These are phyloP conservation scores for Theretra japonica DNA, from an alignment of 2,888 invertebrate species.

Conservation along the genomic window DNA sequence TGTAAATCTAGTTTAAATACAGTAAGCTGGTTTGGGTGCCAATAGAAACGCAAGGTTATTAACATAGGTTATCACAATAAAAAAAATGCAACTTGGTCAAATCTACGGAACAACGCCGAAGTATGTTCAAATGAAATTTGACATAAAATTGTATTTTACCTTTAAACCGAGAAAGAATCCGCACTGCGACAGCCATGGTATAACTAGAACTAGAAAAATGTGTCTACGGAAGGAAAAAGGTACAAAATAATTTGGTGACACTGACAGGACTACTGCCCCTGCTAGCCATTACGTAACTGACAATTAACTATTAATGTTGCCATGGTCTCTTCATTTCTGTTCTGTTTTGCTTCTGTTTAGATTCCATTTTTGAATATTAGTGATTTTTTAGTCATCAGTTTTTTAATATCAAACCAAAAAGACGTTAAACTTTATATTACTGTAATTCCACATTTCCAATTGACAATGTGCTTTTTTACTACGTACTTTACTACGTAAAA, in stretches of 20 bases:
- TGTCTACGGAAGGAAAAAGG: constrained; percentile 49
- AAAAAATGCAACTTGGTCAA: constrained; percentile 25
- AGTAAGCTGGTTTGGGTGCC: constrained; percentile 33
- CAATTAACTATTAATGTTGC: constrained; percentile 16
- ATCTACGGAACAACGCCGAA: background rate
- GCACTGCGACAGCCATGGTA: constrained; percentile 85
- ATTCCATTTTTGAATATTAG: background rate
- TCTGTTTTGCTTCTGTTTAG: background rate
- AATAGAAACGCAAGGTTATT: constrained; percentile 57
- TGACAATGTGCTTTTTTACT: too few relatives aligned
- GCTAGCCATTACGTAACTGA: constrained; percentile 69
- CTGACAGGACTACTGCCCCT: constrained; percentile 57
- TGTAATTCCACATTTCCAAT: too few relatives aligned
- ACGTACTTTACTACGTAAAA: too few relatives aligned
- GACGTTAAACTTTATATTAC: too few relatives aligned
- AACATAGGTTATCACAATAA: constrained; percentile 44
- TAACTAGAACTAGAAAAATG: constrained; percentile 44
- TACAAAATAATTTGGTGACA: constrained; percentile 65
- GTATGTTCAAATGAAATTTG: background rate
- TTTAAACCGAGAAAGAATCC: constrained; percentile 84
- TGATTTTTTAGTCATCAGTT: background rate
- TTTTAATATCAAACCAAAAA: too few relatives aligned
- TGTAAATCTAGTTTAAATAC: constrained; percentile 29
- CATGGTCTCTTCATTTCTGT: background rate
- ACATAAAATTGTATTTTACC: constrained; percentile 66